Evolutionary conservation across 2,888 invertebrate species (phyloP).

Genomic region (Oligia strigilis): DNA sequence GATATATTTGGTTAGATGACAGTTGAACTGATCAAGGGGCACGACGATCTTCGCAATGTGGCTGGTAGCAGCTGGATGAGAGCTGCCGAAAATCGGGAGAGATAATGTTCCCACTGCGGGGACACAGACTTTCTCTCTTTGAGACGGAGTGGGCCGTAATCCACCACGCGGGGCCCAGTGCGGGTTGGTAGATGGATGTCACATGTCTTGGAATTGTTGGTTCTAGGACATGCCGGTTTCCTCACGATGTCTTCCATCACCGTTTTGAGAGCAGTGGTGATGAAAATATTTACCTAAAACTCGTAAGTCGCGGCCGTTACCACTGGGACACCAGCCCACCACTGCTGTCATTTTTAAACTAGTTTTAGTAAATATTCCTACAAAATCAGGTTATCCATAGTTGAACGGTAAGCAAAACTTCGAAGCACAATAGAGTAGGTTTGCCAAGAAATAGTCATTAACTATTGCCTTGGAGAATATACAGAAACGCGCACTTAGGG

Average conservation of each 20-base stretch:
- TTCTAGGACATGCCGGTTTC: no score
- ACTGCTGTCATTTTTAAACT: neutral
- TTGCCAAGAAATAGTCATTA: constrained; percentile 50
- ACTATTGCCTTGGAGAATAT: constrained; percentile 33
- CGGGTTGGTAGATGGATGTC: no score
- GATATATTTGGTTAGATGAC: constrained; percentile 10
- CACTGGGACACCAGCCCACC: neutral
- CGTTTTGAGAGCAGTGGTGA: no score
- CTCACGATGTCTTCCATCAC: no score
- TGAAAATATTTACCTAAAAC: no score
- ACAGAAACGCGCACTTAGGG: constrained; percentile 10
- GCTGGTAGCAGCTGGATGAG: neutral
- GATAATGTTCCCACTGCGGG: no score
- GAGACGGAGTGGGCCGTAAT: no score
- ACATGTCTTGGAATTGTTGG: no score
- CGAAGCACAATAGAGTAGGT: constrained; percentile 18
- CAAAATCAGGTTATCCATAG: constrained; percentile 13
- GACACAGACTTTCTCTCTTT: no score
- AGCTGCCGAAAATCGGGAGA: neutral
- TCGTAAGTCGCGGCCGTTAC: no score
- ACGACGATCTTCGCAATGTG: neutral
- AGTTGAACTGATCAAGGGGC: neutral
- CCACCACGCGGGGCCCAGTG: no score
- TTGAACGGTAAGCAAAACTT: neutral
- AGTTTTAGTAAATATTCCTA: constrained; percentile 3